Evolutionary conservation across 1,140 invertebrate species (phyloP), one percentile per base, ranked within the genome.

Genomic region (Berghia stephanieae): DNA sequence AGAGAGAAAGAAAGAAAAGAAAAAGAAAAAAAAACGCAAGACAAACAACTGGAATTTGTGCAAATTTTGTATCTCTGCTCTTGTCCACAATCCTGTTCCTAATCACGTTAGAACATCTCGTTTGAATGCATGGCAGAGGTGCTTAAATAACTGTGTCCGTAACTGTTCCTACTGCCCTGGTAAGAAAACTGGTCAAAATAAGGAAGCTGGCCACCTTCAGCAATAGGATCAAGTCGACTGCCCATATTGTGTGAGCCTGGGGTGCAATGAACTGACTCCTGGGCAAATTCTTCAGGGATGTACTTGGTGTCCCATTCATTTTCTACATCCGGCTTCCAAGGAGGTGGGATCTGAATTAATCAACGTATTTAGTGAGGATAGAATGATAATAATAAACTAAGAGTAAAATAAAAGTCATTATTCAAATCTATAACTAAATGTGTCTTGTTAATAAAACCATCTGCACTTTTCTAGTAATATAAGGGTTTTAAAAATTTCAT

Each of bases 151-250:
- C 81, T 84, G 5, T 27, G 43, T n/a, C 83, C 85, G 75, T 80
- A 83, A n/a, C 81, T 84, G 40, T 80, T 79, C 42, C 85, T 81
- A 38, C 84, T 84, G 18, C 85, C 84, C 79, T 92, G 93, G 87
- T 93, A 95, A n/a, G 93, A 94, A 85, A 95, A 95, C 84, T 94
- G 93, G 55, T 93, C 92, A 87, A 95, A 95, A 85, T 94, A 92
- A 3, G 92, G 91, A 75, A 89, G 80, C 84, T 94, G 93, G 72
- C 91, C 90, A 84, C 94, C 93, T 86, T 94, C 94, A 6, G 91
- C 91, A 77, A 94, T 94, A 44, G 92, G 92, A 82, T 92, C 92
- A 2, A 94, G 88, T 91, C 82, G 79, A 27, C 75, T 76, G 13
- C 78, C 92, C 3, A 94, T 88, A 91, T 83, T 78, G 16, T 75